Conservation (phyloP, 2,797 vertebrate genomes). For the Danio tinwini region DNA sequence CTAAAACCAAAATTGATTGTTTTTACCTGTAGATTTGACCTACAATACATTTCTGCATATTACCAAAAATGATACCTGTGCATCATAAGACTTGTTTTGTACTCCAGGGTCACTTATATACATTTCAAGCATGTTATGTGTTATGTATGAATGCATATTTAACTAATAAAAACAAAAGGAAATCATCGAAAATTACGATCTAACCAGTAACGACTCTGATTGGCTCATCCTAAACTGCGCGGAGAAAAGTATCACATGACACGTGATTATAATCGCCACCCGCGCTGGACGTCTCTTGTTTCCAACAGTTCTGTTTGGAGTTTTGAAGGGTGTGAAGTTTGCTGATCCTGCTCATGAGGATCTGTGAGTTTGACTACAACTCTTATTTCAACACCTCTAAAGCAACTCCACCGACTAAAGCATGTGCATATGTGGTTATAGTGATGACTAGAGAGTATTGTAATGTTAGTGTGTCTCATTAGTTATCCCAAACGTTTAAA, state of each 20-base stretch:
- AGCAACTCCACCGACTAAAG: neutral
- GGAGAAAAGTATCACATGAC: neutral
- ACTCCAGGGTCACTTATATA: neutral
- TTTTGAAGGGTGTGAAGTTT: slow-evolving; percentile 4
- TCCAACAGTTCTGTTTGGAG: neutral
- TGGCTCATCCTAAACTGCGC: neutral
- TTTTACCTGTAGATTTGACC: no score
- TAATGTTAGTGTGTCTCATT: no score
- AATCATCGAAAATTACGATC: neutral
- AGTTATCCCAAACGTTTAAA: no score
- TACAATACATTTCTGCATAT: no score
- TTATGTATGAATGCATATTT: neutral
- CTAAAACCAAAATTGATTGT: no score
- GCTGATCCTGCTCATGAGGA: slow-evolving; percentile 20
- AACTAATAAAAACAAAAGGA: neutral
- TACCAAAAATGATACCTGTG: no score
- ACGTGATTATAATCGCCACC: neutral
- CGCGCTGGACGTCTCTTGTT: neutral
- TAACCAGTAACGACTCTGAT: neutral
- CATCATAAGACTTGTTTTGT: neutral
- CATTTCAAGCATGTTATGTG: neutral
- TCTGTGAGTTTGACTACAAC: neutral
- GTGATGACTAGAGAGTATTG: neutral
- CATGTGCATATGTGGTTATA: neutral
- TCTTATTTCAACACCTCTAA: neutral